Evolutionary conservation across 2,888 invertebrate genomes (phyloP).

Genomic region (Apodemia mormo): DNA sequence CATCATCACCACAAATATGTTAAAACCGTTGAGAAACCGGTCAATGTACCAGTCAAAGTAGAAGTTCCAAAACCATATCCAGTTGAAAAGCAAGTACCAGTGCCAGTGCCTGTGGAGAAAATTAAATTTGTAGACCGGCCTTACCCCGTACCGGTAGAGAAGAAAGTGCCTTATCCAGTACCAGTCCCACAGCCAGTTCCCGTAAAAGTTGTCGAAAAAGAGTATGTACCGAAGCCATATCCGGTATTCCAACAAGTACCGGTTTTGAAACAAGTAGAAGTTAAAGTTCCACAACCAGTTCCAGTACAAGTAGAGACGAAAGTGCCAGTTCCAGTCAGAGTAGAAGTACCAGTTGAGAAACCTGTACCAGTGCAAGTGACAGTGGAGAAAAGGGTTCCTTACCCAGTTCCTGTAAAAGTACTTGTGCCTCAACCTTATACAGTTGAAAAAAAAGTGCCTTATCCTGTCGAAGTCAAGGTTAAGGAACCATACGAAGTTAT

Average conservation of each 20-base stretch:
- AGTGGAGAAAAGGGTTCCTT: slow-evolving; percentile 65
- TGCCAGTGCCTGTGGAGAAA: slow-evolving; percentile 49
- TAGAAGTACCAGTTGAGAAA: slow-evolving; percentile 57
- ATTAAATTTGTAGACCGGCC: slow-evolving; percentile 58
- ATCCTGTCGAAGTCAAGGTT: slow-evolving; percentile 72
- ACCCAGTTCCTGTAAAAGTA: slow-evolving; percentile 59
- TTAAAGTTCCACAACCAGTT: slow-evolving; percentile 67
- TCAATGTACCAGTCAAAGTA: slow-evolving; percentile 74
- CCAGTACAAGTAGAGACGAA: slow-evolving; percentile 64
- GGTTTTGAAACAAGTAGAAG: slow-evolving; percentile 62
- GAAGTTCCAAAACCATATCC: slow-evolving; percentile 82
- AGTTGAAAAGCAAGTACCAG: slow-evolving; percentile 68
- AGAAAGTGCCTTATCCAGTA: slow-evolving; percentile 71
- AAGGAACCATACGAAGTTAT: slow-evolving; percentile 68
- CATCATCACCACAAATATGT: slow-evolving; percentile 85
- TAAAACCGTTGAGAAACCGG: slow-evolving; percentile 82
- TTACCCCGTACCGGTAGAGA: slow-evolving; percentile 71
- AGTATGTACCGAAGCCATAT: slow-evolving; percentile 73
- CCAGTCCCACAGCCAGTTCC: slow-evolving; percentile 74
- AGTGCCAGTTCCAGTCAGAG: slow-evolving; percentile 69
- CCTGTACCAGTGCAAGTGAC: slow-evolving; percentile 57
- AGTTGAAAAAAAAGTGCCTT: slow-evolving; percentile 80
- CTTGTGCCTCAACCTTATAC: slow-evolving; percentile 73
- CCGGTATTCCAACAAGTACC: slow-evolving; percentile 72
- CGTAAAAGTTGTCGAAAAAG: slow-evolving; percentile 75